Evolutionary conservation across 2,797 vertebrate genomes (phyloP).

Genomic region (Danio kyathit): DNA sequence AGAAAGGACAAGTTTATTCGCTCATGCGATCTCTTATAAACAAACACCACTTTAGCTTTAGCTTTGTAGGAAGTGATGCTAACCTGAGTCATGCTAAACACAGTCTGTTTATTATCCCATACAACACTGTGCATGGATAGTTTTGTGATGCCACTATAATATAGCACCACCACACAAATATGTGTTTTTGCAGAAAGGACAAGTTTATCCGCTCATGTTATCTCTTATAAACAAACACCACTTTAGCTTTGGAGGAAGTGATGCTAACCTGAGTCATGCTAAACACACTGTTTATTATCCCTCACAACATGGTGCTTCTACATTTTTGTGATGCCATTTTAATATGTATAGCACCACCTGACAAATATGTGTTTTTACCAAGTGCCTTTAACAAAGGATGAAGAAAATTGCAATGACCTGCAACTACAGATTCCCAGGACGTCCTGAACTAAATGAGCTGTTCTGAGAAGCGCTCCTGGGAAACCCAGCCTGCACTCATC

Average conservation of each 20-base stretch:
- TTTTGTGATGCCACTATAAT: background rate
- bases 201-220: too few species aligned
- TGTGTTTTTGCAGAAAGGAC: too few species aligned
- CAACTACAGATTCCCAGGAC: slow-evolving; percentile 16
- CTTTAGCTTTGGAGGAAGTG: too few species aligned
- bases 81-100: slow-evolving; percentile 41
- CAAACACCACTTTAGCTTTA: background rate
- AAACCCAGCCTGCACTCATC: slow-evolving; percentile 7
- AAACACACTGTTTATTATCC: background rate
- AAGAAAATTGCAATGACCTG: slow-evolving; percentile 27
- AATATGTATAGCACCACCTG: background rate
- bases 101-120: background rate
- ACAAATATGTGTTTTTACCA: too few species aligned
- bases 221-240: too few species aligned
- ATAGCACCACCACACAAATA: too few species aligned
- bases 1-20: background rate
- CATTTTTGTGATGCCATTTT: background rate
- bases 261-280: background rate
- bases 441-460: slow-evolving; percentile 19
- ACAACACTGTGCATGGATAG: background rate
- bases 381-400: slow-evolving; percentile 1
- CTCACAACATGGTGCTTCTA: background rate
- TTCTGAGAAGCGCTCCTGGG: slow-evolving; percentile 20
- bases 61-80: slow-evolving; percentile 12
- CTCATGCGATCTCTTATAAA: background rate